Percentiles rank a stretch among this genome's conserved stretches.
These are phyloP conservation scores for Lochmaea capreae DNA, from an alignment of 2,888 invertebrate genomes.

Conservation along the genomic window DNA sequence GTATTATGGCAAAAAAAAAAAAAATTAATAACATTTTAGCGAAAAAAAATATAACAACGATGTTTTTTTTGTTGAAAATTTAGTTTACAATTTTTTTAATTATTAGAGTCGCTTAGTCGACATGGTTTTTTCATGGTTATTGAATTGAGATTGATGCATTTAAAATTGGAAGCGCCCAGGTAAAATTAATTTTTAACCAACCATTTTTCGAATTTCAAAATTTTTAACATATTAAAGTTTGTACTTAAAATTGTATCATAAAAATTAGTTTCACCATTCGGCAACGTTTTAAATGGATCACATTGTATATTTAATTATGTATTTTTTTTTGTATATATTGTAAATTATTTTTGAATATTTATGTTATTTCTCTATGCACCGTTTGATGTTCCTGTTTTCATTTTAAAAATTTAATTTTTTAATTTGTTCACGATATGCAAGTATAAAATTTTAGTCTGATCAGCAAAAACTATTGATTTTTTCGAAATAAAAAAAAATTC, in stretches of 20 bases:
- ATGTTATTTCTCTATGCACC: conserved; percentile 2
- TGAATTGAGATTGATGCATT: not conserved
- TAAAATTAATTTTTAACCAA: not conserved
- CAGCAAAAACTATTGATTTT: too few relatives aligned
- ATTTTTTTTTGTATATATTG: conserved; percentile 5
- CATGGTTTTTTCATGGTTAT: not conserved
- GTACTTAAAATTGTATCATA: not conserved
- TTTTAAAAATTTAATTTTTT: too few relatives aligned
- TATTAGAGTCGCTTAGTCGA: not conserved
- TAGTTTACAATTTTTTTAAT: not conserved
- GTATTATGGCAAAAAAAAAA: conserved; percentile 3
- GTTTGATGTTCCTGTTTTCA: conserved; percentile 1
- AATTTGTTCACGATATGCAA: not conserved
- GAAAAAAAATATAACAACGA: conserved; percentile 7
- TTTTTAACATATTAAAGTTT: not conserved
- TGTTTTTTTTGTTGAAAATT: not conserved
- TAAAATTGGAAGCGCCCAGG: not conserved
- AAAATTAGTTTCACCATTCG: not conserved
- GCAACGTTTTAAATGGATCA: not conserved
- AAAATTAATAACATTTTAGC: conserved; percentile 7
- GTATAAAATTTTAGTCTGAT: not conserved
- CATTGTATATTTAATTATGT: conserved; percentile 2
- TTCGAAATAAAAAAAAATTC: too few relatives aligned
- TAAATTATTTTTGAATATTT: conserved; percentile 10
- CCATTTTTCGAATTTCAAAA: not conserved